Base-by-base conservation (phyloP, 2,888 invertebrate species). In the Hyposoter dolosus region DNA sequence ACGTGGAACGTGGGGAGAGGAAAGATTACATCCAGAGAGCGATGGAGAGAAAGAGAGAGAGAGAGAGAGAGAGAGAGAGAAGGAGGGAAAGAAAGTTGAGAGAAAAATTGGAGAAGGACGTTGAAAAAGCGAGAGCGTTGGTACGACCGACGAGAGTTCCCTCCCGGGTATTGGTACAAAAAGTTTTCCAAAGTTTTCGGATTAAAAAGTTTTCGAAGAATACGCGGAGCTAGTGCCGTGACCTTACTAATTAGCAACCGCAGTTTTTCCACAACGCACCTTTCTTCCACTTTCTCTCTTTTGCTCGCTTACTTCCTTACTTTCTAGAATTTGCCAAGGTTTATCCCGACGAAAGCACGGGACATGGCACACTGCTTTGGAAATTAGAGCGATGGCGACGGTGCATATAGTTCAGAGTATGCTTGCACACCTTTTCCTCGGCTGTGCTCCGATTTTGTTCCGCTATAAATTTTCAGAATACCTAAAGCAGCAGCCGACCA, bases 211-310 rank as follows among this genome's bases (percentile, higher is more conserved):
- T 87, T 81, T 83, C 74, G 84, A 87, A 85, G 87, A 85, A 87
- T 83, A 87, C 86, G 87, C 80, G 71, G 40, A 79, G 79, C 80
- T 75, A 83, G 76, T 69, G 85, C 85, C 74, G 83, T 83, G 84
- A 90, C 89, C 88, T 90, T 90, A 89, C 90, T 90, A 90, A 90
- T 90, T 90, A 90, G 90, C 89, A 78, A 85, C 88, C 89, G 82
- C 87, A 85, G 88, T 85, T 88, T 90, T 89, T 87, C 87, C 87
- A 86, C 82, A 35, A 81, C 82, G 87, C 86, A 71, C 82, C 72
- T 65, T 84, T 43, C 77, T 68, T 19, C 53, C 32, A 17, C 47
- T 32, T 43, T 12, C 45, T 78, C 28, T 53, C 12, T 45, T 40
- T 71, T 43, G 19, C 43, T 35, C 23, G 15, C 17, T 23, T 53